Evolutionary conservation across 2,888 invertebrate genomes (phyloP).

Genomic region (Myopa testacea): DNA sequence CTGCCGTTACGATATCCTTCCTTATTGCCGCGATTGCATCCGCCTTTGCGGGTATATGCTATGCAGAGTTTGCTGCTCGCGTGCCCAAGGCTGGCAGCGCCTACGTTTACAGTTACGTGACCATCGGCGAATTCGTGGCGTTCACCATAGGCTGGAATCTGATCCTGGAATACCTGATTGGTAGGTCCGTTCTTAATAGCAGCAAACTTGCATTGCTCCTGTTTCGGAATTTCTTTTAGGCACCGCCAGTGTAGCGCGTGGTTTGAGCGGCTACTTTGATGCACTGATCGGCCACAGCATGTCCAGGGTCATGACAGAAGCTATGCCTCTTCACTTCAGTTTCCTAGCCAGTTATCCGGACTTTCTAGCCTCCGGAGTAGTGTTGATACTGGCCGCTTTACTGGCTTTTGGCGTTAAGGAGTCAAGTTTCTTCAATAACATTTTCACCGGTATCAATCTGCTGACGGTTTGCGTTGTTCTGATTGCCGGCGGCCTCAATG

Average conservation of each 20-base stretch:
- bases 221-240: constrained; percentile 68
- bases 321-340: constrained; percentile 73
- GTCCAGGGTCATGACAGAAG: constrained; percentile 70
- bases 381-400: constrained; percentile 74
- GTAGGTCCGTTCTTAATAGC: constrained; percentile 64
- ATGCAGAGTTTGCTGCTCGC: constrained; percentile 84
- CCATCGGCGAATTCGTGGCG: constrained; percentile 83
- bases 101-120: constrained; percentile 87
- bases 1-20: constrained; percentile 91
- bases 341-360: constrained; percentile 79
- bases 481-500: constrained; percentile 84
- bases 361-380: constrained; percentile 76
- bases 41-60: constrained; percentile 86
- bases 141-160: constrained; percentile 88
- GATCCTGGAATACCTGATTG: constrained; percentile 82
- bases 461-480: constrained; percentile 84
- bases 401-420: constrained; percentile 82
- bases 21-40: constrained; percentile 93
- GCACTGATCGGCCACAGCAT: constrained; percentile 74
- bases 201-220: not conserved
- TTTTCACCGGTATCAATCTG: constrained; percentile 90
- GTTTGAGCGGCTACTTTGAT: constrained; percentile 80
- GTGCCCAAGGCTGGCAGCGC: constrained; percentile 87
- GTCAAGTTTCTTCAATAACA: constrained; percentile 88
- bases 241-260: constrained; percentile 81